Base-by-base conservation (phyloP, 2,888 invertebrate genomes). In the Pachycephus smyrnensis region DNA sequence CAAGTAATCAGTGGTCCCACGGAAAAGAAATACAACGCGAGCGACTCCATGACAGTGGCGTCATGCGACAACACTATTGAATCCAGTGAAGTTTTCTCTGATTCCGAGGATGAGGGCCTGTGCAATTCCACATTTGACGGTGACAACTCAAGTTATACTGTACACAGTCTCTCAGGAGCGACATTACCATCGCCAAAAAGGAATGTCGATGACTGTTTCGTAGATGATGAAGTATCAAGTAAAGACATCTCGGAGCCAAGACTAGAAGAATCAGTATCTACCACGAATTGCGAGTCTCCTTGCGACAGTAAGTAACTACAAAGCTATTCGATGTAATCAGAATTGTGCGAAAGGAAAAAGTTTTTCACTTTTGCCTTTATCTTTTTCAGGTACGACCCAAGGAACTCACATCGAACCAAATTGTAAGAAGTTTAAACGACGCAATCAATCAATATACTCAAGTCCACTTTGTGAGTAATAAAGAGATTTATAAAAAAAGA, bases 391-490 rank as follows among this genome's bases (percentile, higher is more conserved):
- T 80, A 80, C 75, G 12, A 78, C 76, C 80, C 75, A 75, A 74
- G 75, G 77, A 68, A 74, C 79, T 69, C 77, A 81, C 80, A 77
- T 81, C 37, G 86, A 88, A 76, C 86, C 87, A 74, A 84, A 91
- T 77, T 84, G 82, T 76, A 91, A 92, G 81, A 92, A 91, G 84
- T 92, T 92, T 76, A 92, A 92, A 78, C 83, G 92, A 76, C 87
- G 92, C 68, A 93, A 93, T 85, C 88, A 91, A 80, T 90, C 92
- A 4, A 84, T 92, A 74, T 93, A 93, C 84, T 84, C 88, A 11
- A 86, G 86, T 75, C 86, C 88, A 0, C 74, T 83, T 15, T 88
- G 80, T 84, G 55, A 73, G 55, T 68, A 68, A 75, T 71, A 32
- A 71, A 32, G 15, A 71, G 12, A 32, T 71, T 71, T 32, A 71